Conservation (phyloP, 2,113 vertebrate genomes). For the Rutilus rutilus region DNA sequence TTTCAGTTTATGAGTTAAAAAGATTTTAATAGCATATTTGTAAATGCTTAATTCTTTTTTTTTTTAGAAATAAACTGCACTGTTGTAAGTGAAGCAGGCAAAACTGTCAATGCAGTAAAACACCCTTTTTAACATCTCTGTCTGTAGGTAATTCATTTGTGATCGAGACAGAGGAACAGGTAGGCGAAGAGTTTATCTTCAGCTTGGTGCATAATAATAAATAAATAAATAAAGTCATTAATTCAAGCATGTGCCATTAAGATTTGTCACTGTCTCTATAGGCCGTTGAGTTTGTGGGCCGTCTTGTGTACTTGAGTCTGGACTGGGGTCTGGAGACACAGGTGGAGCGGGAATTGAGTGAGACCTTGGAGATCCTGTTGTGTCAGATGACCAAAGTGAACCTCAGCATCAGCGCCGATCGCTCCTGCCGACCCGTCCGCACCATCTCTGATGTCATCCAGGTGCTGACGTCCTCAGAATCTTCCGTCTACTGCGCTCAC, state of each 20-base stretch:
- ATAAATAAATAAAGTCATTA: background rate
- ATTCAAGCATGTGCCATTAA: background rate
- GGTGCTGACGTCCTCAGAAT: slow-evolving; percentile 59
- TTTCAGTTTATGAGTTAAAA: no score
- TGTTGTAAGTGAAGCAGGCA: no score
- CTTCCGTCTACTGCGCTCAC: no score
- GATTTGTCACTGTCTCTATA: slow-evolving; percentile 33
- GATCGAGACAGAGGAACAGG: slow-evolving; percentile 60
- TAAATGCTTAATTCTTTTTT: no score
- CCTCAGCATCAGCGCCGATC: background rate
- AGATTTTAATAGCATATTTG: no score
- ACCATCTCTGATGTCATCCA: slow-evolving; percentile 71
- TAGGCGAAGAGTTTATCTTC: slow-evolving; percentile 23
- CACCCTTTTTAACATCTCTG: background rate
- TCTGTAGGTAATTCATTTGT: slow-evolving; percentile 42
- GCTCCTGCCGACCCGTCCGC: slow-evolving; percentile 33
- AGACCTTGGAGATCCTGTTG: slow-evolving; percentile 71
- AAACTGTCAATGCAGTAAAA: no score
- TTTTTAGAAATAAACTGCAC: no score
- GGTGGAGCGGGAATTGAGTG: slow-evolving; percentile 70
- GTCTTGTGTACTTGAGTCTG: slow-evolving; percentile 74
- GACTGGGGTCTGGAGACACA: slow-evolving; percentile 77
- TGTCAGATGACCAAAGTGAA: slow-evolving; percentile 72
- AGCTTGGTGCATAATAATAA: background rate
- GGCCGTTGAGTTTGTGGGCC: slow-evolving; percentile 72